phyloP scores from a whole-genome alignment of 2,888 invertebrate species.

The Leucozona laternaria region DNA sequence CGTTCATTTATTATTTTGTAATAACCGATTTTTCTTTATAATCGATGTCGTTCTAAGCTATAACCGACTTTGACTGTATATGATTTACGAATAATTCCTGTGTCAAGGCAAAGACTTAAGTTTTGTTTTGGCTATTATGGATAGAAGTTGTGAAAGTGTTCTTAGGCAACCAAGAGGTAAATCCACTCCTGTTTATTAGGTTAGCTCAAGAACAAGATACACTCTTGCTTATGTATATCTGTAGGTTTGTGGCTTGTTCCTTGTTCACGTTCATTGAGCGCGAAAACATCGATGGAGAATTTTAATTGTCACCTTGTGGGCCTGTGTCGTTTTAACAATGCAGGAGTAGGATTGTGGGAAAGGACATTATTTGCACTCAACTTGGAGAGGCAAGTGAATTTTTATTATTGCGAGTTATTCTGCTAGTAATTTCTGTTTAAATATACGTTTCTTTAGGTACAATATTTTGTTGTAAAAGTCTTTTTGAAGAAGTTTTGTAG shows the following conservation, averaged over 20 bases:
- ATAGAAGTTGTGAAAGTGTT: too few relatives aligned
- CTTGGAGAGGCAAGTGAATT: constrained; percentile 43
- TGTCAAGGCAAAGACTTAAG: too few relatives aligned
- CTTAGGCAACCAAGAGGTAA: not conserved
- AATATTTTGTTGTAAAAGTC: not conserved
- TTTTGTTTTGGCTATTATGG: too few relatives aligned
- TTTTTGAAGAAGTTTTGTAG: not conserved
- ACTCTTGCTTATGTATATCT: not conserved
- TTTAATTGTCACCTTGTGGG: constrained; percentile 68
- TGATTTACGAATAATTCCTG: too few relatives aligned
- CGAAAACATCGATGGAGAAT: constrained; percentile 45
- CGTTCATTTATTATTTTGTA: too few relatives aligned
- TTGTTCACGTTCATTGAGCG: constrained; percentile 11
- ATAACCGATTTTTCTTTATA: too few relatives aligned
- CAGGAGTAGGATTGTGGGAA: not conserved
- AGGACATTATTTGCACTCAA: constrained; percentile 62
- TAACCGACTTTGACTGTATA: too few relatives aligned
- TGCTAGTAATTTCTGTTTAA: constrained; percentile 46
- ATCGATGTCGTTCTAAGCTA: constrained; percentile 70
- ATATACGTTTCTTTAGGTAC: constrained; percentile 3
- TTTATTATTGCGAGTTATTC: constrained; percentile 57
- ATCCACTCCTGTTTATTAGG: not conserved
- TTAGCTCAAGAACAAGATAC: not conserved
- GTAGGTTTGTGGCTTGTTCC: not conserved
- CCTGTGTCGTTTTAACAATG: constrained; percentile 72